Conservation (phyloP, 2,113 vertebrate species). For the Felis chaus region DNA sequence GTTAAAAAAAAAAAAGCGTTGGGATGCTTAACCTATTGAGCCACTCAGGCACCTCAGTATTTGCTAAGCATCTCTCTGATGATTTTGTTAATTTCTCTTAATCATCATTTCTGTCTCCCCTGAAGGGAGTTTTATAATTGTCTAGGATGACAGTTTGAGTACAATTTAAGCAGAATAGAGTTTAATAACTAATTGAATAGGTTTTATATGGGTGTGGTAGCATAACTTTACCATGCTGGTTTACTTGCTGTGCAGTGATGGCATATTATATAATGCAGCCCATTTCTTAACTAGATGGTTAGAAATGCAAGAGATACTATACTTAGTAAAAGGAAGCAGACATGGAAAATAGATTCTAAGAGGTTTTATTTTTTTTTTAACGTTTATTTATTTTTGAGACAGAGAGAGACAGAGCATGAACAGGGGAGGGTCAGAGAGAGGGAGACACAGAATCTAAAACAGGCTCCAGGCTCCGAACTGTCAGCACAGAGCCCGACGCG, state of each 20-base stretch:
- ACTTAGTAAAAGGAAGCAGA: not conserved
- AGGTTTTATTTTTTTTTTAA: not conserved
- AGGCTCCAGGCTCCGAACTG: no score
- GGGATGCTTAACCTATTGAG: no score
- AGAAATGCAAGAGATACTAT: not conserved
- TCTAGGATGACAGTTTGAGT: not conserved
- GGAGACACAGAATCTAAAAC: no score
- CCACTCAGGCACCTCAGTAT: not conserved
- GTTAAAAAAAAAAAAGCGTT: no score
- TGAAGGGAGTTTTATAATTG: not conserved
- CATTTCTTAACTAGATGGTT: conserved; percentile 12
- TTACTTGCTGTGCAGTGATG: not conserved
- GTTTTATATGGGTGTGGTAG: not conserved
- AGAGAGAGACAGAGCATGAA: no score
- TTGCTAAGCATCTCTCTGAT: not conserved
- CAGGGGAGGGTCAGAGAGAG: no score
- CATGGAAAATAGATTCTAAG: not conserved
- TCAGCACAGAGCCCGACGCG: no score
- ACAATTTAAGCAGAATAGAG: not conserved
- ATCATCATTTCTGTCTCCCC: not conserved
- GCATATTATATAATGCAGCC: not conserved
- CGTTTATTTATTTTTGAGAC: no score
- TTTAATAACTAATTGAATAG: not conserved
- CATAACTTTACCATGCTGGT: not conserved
- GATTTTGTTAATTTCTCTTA: not conserved